Evolutionary conservation across 2,113 vertebrate species (phyloP), one percentile per base, ranked within the genome.

Genomic region (Nyctereutes procyonoides): DNA sequence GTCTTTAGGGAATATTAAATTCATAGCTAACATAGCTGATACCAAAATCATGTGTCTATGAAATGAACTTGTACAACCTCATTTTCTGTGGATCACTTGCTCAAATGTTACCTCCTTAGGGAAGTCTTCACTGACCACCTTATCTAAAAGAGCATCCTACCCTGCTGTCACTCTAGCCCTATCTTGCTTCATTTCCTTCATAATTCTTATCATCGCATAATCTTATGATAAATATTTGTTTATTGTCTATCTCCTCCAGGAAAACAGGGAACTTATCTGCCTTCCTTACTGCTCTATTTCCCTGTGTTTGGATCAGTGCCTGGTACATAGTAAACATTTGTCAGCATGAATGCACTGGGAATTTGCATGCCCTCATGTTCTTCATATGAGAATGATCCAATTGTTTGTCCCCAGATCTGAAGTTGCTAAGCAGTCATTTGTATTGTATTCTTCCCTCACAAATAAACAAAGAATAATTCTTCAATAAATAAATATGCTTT

Each of bases 401-500:
- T 43, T 96, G 74, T 95, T 79, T 95, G 24, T 67, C 28, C 83
- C 62, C 43, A 95, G 62, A 74, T 87, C 81, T 92, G 51, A 95
- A 69, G 56, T 38, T 85, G 58, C 22, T 67, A 83, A 76, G 76
- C 89, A 93, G 65, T 96, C 82, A 82, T 55, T 88, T 97, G 77
- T 67, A 73, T 77, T 96, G 11, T 56, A 77, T 60, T 77, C 86
- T 77, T 94, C 65, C 16, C n/a, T 87, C 73, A 93, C 56, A 63
- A 95, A 80, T 58, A 92, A 80, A 85, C 19, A 69, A 86, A 89
- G 43, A 86, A 92, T 76, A 92, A 69, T 60, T 90, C 48, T 92
- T 94, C 32, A 43, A 43, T 7, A 43, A 43, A 43, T 43, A 43
- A 43, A 43, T 43, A 87, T 84, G 90, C 20, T 87, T 74, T 74